A percentile compares a stretch with the other conserved stretches of the same genome.
Conservation (phyloP, 2,113 vertebrate species). For the Onychostruthus taczanowskii region DNA sequence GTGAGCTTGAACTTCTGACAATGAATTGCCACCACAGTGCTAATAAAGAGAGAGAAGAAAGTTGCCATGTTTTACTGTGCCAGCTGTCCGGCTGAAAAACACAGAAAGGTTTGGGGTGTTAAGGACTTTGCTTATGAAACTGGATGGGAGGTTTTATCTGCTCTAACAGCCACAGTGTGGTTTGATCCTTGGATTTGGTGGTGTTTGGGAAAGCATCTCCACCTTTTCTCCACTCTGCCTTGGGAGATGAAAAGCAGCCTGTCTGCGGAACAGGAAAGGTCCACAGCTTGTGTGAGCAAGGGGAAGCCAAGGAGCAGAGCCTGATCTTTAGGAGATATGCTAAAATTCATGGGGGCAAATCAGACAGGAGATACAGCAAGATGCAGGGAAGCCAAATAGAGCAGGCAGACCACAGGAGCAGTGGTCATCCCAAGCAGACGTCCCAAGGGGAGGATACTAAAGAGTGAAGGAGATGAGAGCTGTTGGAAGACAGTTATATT, state of each 20-base stretch:
- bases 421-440: not conserved
- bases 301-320: not conserved
- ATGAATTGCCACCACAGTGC: not conserved
- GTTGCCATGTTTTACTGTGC: not conserved
- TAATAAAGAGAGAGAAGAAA: not conserved
- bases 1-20: not conserved
- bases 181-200: not conserved
- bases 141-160: not conserved
- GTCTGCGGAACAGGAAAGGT: not conserved
- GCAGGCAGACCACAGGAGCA: not conserved
- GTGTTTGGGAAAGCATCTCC: not conserved
- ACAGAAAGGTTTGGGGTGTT: not conserved
- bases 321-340: not conserved
- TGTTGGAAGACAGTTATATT: not conserved
- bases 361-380: not conserved
- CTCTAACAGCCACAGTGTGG: not conserved
- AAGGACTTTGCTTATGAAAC: accelerated
- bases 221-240: not conserved
- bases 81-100: not conserved
- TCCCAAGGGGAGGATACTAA: not conserved
- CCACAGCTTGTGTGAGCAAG: not conserved
- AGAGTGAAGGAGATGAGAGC: not conserved
- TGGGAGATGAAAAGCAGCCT: not conserved
- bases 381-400: not conserved
- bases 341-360: not conserved